Base-by-base conservation (phyloP, 2,113 vertebrate genomes). In the Proterorhinus semilunaris region DNA sequence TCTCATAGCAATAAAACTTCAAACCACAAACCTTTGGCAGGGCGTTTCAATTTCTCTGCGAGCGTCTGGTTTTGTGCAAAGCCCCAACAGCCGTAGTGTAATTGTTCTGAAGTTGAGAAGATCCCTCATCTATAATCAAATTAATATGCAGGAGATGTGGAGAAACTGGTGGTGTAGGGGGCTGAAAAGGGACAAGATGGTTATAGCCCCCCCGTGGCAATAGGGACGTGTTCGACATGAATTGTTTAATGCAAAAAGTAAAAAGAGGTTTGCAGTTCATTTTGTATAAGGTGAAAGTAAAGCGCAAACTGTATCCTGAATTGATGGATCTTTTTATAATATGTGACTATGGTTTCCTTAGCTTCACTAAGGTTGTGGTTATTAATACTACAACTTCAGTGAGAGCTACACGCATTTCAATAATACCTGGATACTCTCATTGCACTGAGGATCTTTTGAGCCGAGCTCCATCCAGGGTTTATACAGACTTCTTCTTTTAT, bases 21-120 rank as follows among this genome's bases (percentile, higher is more conserved):
- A 61, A 61, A 61, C 13, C 11, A 42, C 13, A 45, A 59, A 61
- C 42, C 58, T 61, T 61, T 61, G 11, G 42, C 58, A 16, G 58
- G 42, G 11, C 42, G 6, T 51, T 51, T 51, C 12, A 51, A n/a
- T 61, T 61, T 61, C 58, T 44, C 15, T 8, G 36, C 8, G 36
- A 44, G 57, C 36, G 13, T 12, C 57, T 61, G 36, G 58, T 51
- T 13, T 51, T 51, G 11, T 51, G 11, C 12, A 51, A 13, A 51
- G 49, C 43, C 42, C 36, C 58, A 61, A 61, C 7, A 61, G 58
- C 3, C 58, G 8, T 44, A 7, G 9, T 8, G 58, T 61, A 61
- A 61, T 61, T 61, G 36, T 44, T 61, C 36, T 44, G 58, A 44
- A 61, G 42, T 42, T 13, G 43, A 3, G 36, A 13, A 44, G 13